Conservation (phyloP, 53 echinoderm and acorn worm species). For the Actinopyga echinites region DNA sequence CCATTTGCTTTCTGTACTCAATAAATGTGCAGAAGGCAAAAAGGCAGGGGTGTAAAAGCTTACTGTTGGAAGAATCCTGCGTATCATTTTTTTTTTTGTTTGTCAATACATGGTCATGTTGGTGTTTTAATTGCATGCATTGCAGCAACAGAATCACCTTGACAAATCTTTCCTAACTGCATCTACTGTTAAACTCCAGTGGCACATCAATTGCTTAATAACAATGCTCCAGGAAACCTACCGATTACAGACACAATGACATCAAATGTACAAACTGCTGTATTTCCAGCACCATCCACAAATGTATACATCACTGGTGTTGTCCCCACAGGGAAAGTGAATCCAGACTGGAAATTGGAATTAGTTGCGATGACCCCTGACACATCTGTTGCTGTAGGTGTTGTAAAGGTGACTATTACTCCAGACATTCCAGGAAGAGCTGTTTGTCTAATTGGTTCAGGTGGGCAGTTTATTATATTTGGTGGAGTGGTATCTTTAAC, state of each 20-base stretch:
- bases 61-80: too few species aligned
- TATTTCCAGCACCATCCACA: neutral
- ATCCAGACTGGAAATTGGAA: neutral
- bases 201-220: too few species aligned
- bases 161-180: too few species aligned
- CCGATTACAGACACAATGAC: neutral
- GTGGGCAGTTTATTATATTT: neutral
- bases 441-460: neutral
- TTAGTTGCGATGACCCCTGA: neutral
- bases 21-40: too few species aligned
- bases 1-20: too few species aligned
- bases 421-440: neutral
- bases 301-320: neutral
- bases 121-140: too few species aligned
- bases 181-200: too few species aligned
- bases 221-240: too few species aligned
- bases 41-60: too few species aligned
- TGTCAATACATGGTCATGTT: too few species aligned
- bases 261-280: neutral
- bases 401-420: neutral
- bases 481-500: neutral
- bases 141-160: too few species aligned
- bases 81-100: too few species aligned
- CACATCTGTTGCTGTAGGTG: constrained; percentile 5
- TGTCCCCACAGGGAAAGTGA: neutral